Conservation (phyloP, 1,140 invertebrate genomes). For the Drosophila varians region DNA sequence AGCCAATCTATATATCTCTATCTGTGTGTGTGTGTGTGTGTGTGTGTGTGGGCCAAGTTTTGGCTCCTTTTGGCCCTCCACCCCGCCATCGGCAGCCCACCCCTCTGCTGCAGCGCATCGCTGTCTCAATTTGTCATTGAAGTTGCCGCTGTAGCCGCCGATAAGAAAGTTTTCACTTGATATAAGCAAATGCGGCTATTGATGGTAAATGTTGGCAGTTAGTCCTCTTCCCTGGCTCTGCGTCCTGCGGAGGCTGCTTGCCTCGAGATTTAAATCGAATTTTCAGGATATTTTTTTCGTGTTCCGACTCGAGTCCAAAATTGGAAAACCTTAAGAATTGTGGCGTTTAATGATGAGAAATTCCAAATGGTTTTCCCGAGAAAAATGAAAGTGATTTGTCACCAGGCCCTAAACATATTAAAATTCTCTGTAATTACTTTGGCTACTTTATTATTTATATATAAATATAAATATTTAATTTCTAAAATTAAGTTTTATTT, state of each 20-base stretch:
- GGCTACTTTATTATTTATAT: too few species aligned
- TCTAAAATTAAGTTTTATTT: too few species aligned
- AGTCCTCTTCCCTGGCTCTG: slow-evolving; percentile 11
- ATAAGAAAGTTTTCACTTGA: slow-evolving; percentile 76
- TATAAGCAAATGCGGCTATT: slow-evolving; percentile 75
- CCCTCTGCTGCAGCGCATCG: slow-evolving; percentile 20
- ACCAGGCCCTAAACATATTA: slow-evolving; percentile 21
- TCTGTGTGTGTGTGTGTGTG: too few species aligned
- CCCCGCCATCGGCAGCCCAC: neutral
- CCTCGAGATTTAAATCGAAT: slow-evolving; percentile 29
- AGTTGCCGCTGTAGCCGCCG: slow-evolving; percentile 68
- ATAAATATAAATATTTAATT: too few species aligned
- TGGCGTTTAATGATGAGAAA: slow-evolving; percentile 8
- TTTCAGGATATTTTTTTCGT: slow-evolving; percentile 8
- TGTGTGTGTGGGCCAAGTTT: slow-evolving; percentile 54
- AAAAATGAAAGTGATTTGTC: slow-evolving; percentile 52
- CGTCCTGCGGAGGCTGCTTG: neutral
- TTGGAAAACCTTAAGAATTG: neutral
- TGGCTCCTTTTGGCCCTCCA: slow-evolving; percentile 13
- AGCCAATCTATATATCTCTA: slow-evolving; percentile 28
- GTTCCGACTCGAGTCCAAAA: slow-evolving; percentile 2
- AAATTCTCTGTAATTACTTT: slow-evolving; percentile 23
- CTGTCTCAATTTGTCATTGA: slow-evolving; percentile 78
- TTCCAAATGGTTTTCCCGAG: slow-evolving; percentile 10
- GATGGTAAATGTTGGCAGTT: slow-evolving; percentile 64